Conservation (phyloP, 2,113 vertebrate species). For the Salvator merianae region DNA sequence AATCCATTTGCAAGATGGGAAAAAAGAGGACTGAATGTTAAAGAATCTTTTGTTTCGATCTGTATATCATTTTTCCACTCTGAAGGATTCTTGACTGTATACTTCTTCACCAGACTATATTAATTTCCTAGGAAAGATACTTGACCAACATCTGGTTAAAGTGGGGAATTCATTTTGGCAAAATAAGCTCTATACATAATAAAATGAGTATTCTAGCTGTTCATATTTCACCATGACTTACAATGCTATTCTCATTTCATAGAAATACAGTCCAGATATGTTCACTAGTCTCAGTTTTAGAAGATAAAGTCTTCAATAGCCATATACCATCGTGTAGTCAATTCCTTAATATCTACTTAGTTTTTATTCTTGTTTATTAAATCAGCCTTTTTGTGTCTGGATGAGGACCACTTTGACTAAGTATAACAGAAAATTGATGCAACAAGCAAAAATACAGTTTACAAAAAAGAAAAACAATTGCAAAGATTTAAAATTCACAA, state of each 20-base stretch:
- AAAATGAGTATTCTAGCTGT: neutral
- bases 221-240: neutral
- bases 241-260: neutral
- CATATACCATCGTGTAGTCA: neutral
- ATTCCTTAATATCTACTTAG: neutral
- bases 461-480: accelerated
- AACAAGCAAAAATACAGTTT: neutral
- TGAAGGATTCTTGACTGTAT: neutral
- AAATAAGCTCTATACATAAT: neutral
- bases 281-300: neutral
- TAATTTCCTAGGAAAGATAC: neutral
- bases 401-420: neutral
- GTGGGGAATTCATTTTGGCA: neutral
- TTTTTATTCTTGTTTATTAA: neutral
- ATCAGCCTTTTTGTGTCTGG: neutral
- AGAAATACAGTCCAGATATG: neutral
- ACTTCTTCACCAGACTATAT: neutral
- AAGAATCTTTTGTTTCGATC: neutral
- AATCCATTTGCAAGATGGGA: neutral
- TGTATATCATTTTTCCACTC: slow-evolving; percentile 1
- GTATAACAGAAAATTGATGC: no score
- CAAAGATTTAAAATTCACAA: neutral
- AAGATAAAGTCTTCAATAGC: neutral
- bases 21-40: neutral
- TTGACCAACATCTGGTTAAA: neutral